Evolutionary conservation across 2,888 invertebrate species (phyloP).

Genomic region (Parapristionchus giblindavisi): DNA sequence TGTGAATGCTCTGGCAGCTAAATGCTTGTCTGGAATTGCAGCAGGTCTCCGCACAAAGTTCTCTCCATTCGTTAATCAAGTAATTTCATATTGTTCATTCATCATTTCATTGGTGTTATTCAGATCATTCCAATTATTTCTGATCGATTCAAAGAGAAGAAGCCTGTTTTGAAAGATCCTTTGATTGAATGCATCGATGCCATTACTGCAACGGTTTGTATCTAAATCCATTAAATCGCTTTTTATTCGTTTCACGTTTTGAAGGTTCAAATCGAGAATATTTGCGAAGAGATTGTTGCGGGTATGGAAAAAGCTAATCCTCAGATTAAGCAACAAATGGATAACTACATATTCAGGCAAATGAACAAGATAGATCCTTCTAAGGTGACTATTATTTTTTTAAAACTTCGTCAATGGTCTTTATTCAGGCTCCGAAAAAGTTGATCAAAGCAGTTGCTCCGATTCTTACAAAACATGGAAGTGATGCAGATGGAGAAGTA

Average conservation of each 20-base stretch:
- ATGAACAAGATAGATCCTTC: conserved; percentile 45
- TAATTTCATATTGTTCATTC: neutral
- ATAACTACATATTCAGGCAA: conserved; percentile 53
- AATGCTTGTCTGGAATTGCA: conserved; percentile 84
- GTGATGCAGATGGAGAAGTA: conserved; percentile 48
- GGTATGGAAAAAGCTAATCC: conserved; percentile 78
- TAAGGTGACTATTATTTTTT: conserved; percentile 36
- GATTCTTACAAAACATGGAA: conserved; percentile 50
- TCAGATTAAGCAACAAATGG: conserved; percentile 71
- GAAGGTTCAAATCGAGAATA: conserved; percentile 14
- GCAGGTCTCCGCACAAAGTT: conserved; percentile 87
- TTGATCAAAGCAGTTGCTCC: conserved; percentile 70
- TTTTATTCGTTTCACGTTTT: neutral
- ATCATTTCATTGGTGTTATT: conserved; percentile 18
- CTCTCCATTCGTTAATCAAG: conserved; percentile 71
- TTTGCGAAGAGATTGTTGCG: conserved; percentile 82
- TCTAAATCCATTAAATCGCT: neutral
- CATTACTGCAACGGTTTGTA: conserved; percentile 80
- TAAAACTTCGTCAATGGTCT: neutral
- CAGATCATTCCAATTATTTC: conserved; percentile 76
- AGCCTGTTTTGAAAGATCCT: conserved; percentile 85
- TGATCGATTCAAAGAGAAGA: conserved; percentile 98
- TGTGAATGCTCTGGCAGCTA: conserved; percentile 85
- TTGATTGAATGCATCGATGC: conserved; percentile 90
- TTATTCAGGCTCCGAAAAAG: conserved; percentile 68